These are phyloP conservation scores for Oligia strigilis DNA, from an alignment of 2,888 invertebrate species.

Conservation along the genomic window DNA sequence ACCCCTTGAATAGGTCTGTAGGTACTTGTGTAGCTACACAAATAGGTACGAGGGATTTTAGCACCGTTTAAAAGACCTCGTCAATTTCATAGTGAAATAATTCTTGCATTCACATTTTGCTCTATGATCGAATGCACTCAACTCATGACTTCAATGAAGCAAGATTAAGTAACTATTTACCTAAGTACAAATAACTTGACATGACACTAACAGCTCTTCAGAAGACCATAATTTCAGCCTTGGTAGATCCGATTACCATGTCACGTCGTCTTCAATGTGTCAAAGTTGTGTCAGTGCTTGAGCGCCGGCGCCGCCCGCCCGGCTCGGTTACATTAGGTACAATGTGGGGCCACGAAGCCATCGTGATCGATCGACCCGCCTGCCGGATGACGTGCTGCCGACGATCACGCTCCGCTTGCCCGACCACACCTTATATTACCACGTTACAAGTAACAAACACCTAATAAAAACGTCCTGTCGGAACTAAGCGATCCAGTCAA, in stretches of 20 bases:
- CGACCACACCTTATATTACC: slow-evolving; percentile 53
- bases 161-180: slow-evolving; percentile 28
- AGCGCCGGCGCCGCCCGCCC: slow-evolving; percentile 21
- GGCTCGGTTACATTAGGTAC: slow-evolving; percentile 13
- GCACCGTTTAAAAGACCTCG: neutral
- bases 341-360: slow-evolving; percentile 17
- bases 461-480: slow-evolving; percentile 65
- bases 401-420: slow-evolving; percentile 60
- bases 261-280: slow-evolving; percentile 54
- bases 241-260: slow-evolving; percentile 47
- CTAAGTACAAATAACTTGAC: slow-evolving; percentile 26
- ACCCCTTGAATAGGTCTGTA: slow-evolving; percentile 5
- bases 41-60: neutral
- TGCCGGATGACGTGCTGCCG: slow-evolving; percentile 56
- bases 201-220: slow-evolving; percentile 34
- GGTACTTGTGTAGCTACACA: neutral
- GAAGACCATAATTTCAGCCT: slow-evolving; percentile 42
- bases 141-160: neutral
- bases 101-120: neutral
- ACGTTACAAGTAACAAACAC: slow-evolving; percentile 39
- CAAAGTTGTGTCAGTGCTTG: slow-evolving; percentile 29
- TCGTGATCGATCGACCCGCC: slow-evolving; percentile 43
- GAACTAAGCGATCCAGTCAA: slow-evolving; percentile 58
- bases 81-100: neutral
- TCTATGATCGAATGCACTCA: slow-evolving; percentile 6